phyloP scores from a whole-genome alignment of 1,140 invertebrate species.

The Diabrotica undecimpunctata region DNA sequence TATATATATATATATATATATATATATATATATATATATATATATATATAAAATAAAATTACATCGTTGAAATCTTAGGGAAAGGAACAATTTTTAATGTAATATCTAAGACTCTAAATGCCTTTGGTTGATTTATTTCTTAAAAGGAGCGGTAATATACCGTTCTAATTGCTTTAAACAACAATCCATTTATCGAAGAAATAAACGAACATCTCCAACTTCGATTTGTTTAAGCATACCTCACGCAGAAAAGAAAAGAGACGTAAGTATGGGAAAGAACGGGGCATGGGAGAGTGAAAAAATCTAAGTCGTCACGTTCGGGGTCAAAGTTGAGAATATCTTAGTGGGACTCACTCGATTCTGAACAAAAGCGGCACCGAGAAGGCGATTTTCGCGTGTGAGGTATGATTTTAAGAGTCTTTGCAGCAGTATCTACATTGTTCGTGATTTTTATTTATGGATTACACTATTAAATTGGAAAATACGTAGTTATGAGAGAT shows the following conservation, averaged over 20 bases:
- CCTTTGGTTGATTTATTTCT: too few species aligned
- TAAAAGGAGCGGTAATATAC: too few species aligned
- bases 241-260: neutral
- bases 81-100: too few species aligned
- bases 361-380: neutral
- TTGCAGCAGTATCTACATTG: too few species aligned
- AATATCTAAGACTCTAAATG: too few species aligned
- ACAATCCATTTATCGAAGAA: neutral
- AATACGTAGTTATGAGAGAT: too few species aligned
- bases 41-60: too few species aligned
- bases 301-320: conserved; percentile 9
- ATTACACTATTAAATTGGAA: too few species aligned
- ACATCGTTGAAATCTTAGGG: too few species aligned
- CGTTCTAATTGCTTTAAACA: neutral
- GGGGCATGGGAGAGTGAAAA: conserved; percentile 6
- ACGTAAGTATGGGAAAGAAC: conserved; percentile 7
- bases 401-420: neutral
- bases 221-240: neutral
- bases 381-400: neutral
- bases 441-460: too few species aligned
- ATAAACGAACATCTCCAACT: neutral
- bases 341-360: neutral
- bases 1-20: too few species aligned
- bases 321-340: conserved; percentile 9
- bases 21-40: too few species aligned